Base-by-base conservation (phyloP, 1,140 invertebrate species). In the Proales similis region DNA sequence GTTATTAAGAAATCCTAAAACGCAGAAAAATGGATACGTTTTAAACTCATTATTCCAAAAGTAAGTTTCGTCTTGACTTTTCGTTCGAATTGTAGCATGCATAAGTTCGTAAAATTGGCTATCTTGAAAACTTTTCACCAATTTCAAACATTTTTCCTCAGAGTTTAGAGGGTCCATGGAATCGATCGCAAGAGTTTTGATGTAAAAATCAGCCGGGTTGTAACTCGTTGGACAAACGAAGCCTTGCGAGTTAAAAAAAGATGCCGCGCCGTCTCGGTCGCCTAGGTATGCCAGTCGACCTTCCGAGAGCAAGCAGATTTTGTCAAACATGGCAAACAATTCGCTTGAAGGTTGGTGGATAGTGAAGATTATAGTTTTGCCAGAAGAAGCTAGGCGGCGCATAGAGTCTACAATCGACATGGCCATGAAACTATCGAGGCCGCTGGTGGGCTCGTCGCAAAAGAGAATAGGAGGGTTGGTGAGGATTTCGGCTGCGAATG, bases 301-400 rank as follows among this genome's bases (percentile, higher is more conserved):
- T 71, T 95, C 89, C 0, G 90, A 86, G 83, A 96, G 84, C 11
- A 94, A 78, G 0, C 92, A 76, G 30, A 94, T 78, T 69, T 70
- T 70, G 71, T 94, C 88, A 72, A 97, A 96, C 76, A 95, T 81
- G n/a, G 85, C 83, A 70, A 88, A 96, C 0, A 95, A 75, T 65
- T 95, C 90, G 0, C 89, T 92, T 0, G 88, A 91, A 0, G 93
- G 93, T 72, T 97, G 92, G 75, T 96, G 92, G 64, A 97, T 90
- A 2, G 91, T 96, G 68, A 85, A 86, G 20, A 97, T 78, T 33
- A 97, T 85, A 0, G 91, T 95, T 74, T 90, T 90, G 4, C 90
- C 88, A 69, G 83, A 85, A 29, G 80, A 74, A 0, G 90, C 85
- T 74, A 81, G 65, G 9, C 65, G 67, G 67, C 88, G 64, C 74